Base-by-base conservation (phyloP, 2,888 invertebrate species). In the Pyrocoelia pectoralis region DNA sequence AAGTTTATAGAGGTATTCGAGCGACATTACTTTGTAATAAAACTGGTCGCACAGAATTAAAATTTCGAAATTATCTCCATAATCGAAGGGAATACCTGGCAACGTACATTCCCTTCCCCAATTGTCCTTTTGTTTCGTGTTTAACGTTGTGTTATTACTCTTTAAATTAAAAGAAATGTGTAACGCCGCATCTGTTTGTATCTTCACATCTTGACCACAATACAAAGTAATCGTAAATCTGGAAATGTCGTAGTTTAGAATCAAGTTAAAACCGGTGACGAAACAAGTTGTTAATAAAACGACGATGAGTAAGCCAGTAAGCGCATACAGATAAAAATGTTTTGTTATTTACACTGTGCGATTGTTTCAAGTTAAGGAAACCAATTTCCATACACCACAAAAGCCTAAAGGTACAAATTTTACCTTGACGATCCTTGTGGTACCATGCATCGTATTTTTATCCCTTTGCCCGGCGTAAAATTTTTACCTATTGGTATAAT, bases 401-500 rank as follows among this genome's bases (percentile, higher is more conserved):
- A 49, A 50, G 50, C 50, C 13, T 46, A 43, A 40, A 24, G 2
- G 40, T 13, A 24, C 49, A 18, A 9, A n/a, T 52, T 38, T 53
- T 53, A 53, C 53, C 53, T 53, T 13, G 53, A 40, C 12, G 41
- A 13, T 53, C 41, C 53, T 12, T 18, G 18, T 19, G 40, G 18
- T 17, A 53, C 41, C 41, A 13, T 13, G 18, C 53, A 40, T 10
- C 38, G 18, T 17, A 53, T 41, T 19, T 53, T 53, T 19, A 53
- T 41, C 18, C 53, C 40, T 40, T 53, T 40, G 14, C 41, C 53
- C 9, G 41, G 53, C 5, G 24, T 12, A 53, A 53, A 53, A 18
- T 53, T 53, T 18, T 53, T 40, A 40, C 19, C 18, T 19, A 53
- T 13, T 1, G 53, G 53, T 14, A 53, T 40, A 17, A 53, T 53